phyloP scores from a whole-genome alignment of 2,113 vertebrate genomes.

The Xiphophorus maculatus region DNA sequence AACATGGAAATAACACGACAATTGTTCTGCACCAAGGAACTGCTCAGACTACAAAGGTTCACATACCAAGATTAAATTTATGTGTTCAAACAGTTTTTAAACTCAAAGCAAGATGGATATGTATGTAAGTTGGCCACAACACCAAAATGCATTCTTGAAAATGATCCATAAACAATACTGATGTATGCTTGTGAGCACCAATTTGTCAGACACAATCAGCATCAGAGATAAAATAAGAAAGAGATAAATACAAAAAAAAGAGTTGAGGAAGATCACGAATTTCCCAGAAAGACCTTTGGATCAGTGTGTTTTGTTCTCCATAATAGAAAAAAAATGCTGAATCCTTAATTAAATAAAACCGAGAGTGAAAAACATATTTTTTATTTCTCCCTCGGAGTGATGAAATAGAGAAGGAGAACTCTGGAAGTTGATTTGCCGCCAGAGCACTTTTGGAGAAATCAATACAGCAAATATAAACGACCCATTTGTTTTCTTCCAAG shows the following conservation, averaged over 20 bases:
- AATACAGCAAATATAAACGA: conserved; percentile 71
- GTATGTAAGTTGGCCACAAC: background rate
- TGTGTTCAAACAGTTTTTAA: background rate
- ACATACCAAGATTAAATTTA: background rate
- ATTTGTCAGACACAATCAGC: conserved; percentile 43
- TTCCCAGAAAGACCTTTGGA: conserved; percentile 55
- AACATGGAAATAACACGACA: background rate
- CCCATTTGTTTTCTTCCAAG: conserved; percentile 32
- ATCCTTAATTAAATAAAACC: conserved; percentile 57
- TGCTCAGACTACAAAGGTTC: background rate
- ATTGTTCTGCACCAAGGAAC: background rate
- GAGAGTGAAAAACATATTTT: conserved; percentile 13
- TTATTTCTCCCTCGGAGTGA: background rate
- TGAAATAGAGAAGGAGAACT: conserved; percentile 12
- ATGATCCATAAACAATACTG: background rate
- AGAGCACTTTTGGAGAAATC: conserved; percentile 65
- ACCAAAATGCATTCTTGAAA: background rate
- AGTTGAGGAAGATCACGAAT: background rate
- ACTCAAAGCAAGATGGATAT: background rate
- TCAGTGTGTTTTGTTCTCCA: conserved; percentile 30
- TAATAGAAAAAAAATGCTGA: conserved; percentile 42
- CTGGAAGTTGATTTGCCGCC: conserved; percentile 63
- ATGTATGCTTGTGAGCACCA: background rate
- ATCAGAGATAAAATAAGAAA: conserved; percentile 8
- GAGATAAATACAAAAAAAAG: background rate